Percentiles rank a stretch among this genome's conserved stretches.
Conservation (phyloP, 2,888 invertebrate species). For the Hedychridium roseum region DNA sequence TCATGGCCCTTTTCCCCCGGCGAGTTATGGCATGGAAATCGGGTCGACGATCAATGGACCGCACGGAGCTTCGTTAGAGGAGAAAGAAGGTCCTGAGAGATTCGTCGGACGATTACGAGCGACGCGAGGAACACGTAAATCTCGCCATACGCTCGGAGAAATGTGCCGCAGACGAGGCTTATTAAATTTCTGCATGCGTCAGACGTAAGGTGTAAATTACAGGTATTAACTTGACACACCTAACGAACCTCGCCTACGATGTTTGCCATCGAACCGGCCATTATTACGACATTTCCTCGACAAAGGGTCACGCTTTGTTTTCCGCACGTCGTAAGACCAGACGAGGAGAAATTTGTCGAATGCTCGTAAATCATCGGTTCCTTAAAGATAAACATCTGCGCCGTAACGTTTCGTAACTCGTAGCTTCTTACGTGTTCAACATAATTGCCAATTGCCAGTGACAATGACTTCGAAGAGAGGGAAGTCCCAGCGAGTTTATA, state of each 20-base stretch:
- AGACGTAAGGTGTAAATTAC: constrained; percentile 36
- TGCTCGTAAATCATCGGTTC: too few species aligned
- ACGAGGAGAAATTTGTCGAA: too few species aligned
- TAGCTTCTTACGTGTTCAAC: too few species aligned
- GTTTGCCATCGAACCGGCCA: too few species aligned
- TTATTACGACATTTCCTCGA: too few species aligned
- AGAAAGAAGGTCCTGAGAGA: constrained; percentile 12
- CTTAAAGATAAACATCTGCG: too few species aligned
- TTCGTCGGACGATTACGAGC: constrained; percentile 3
- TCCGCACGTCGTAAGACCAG: too few species aligned
- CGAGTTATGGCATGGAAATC: constrained; percentile 7
- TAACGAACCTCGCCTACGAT: constrained; percentile 30
- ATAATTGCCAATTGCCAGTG: too few species aligned
- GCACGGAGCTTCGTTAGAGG: constrained; percentile 12
- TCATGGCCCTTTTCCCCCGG: background rate
- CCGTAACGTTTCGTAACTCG: too few species aligned
- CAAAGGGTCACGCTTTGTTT: too few species aligned
- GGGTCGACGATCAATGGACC: constrained; percentile 11
- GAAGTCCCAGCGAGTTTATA: too few species aligned
- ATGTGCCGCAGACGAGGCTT: constrained; percentile 7
- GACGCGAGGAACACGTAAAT: constrained; percentile 1
- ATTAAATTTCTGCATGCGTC: constrained; percentile 1
- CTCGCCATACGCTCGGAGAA: constrained; percentile 1
- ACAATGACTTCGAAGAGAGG: too few species aligned
- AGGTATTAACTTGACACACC: constrained; percentile 31